Base-by-base conservation (phyloP, 2,113 vertebrate species). In the Cyphomyrus discorhynchus region DNA sequence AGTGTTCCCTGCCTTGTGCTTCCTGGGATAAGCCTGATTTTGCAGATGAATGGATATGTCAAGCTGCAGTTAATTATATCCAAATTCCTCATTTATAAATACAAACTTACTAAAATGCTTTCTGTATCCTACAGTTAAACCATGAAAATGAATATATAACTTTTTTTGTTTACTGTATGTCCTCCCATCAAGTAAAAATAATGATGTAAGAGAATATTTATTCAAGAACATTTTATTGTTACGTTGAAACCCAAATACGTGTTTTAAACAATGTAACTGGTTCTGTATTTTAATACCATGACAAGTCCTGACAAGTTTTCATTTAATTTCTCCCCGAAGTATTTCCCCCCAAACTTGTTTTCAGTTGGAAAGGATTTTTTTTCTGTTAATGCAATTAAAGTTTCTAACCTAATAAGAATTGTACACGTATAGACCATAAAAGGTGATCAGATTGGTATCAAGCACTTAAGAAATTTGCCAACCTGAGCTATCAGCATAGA, bases 401-500 rank as follows among this genome's bases (percentile, higher is more conserved):
- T 91, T 94, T 92, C 89, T 90, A 92, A 86, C 86, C 91, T 95
- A 88, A 94, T 95, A 87, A 94, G 97, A 92, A 94, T 90, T 96
- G 97, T 96, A 96, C 95, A 97, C 94, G 94, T 97, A 96, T 95
- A 94, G 91, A 97, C 95, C 96, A 96, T 93, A 97, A 97, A 97
- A 98, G 96, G 92, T 45, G 39, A 95, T 97, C 97, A 97, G 98
- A 97, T 95, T 97, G 97, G 95, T 89, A 91, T 97, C 95, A 96
- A 97, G 97, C 97, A 97, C 97, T 95, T 96, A 89, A 96, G 95
- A 93, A 93, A 88, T 52, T 94, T 91, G 94, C 93, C 93, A 94
- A 94, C 93, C 93, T 74, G 82, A 94, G 93, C 92, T 90, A 93
- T 91, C 91, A 90, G 94, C 93, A 92, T 87, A 94, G 94, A 92